Evolutionary conservation across 2,113 vertebrate species (phyloP).

Genomic region (Ornithorhynchus anatinus): DNA sequence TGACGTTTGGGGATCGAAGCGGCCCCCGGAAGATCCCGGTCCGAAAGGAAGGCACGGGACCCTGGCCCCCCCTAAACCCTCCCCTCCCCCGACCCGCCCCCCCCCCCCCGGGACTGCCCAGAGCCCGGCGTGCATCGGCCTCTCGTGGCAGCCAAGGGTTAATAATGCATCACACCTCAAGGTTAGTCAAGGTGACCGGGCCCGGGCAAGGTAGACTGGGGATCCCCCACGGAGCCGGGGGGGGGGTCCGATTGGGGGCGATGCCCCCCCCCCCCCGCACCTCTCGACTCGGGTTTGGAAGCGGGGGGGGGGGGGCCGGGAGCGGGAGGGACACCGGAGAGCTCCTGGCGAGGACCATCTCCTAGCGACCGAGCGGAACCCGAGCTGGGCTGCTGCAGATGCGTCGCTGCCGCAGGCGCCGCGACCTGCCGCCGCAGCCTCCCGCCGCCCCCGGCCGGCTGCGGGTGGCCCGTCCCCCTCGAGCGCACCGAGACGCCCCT

Average conservation of each 20-base stretch:
- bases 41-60: neutral
- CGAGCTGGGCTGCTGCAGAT: slow-evolving; percentile 9
- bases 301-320: no score
- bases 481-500: neutral
- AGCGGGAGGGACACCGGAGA: slow-evolving; percentile 22
- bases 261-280: neutral
- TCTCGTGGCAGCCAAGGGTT: slow-evolving; percentile 71
- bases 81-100: no score
- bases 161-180: slow-evolving; percentile 91
- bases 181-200: slow-evolving; percentile 89
- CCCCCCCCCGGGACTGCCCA: no score
- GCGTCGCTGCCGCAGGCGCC: no score
- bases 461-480: neutral
- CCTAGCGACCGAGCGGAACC: slow-evolving; percentile 41
- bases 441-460: no score
- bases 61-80: no score
- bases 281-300: no score
- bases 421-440: no score
- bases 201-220: slow-evolving; percentile 26
- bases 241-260: neutral
- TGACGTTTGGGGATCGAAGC: slow-evolving; percentile 58
- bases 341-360: slow-evolving; percentile 35
- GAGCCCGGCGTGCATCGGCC: neutral
- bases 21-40: neutral
- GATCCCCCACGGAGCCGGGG: slow-evolving; percentile 20